Base-by-base conservation (phyloP, 2,113 vertebrate genomes). In the Hemiprocne comata region DNA sequence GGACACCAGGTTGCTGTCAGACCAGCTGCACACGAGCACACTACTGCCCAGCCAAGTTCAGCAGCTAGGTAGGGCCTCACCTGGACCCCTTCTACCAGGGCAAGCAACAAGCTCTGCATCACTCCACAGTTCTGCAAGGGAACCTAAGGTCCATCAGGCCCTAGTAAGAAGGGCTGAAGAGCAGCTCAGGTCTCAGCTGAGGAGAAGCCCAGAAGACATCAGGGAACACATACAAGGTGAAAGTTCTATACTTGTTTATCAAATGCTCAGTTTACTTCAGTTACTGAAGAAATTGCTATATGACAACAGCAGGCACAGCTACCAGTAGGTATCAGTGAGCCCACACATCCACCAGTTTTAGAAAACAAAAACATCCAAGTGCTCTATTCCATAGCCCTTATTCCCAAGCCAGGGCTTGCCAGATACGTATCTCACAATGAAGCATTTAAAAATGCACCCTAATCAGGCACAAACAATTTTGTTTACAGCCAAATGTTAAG, bases 401-500 rank as follows among this genome's bases (percentile, higher is more conserved):
- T 6, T 77, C 65, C 67, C 3, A 2, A 38, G 9, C 4, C 36
- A 26, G 10, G 15, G 66, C 42, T 78, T 88, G 44, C 53, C 75
- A 81, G 61, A 60, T 69, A 90, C 34, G 25, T 13, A 31, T 50
- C 69, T 90, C 82, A 81, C 13, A 0, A 85, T 4, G 14, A 34
- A 71, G 65, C 65, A 55, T 42, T 92, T 58, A 34, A 62, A 80
- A 84, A 54, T 4, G 13, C 44, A 87, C 28, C n/a, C 84, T 81
- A 78, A 87, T 34, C 84, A 90, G 89, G 80, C 38, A 77, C 50
- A 92, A 54, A 15, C 31, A 55, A 66, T 80, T 80, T 70, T 94
- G 72, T 94, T 97, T 95, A 93, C 88, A 95, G 72, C 17, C 60
- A 90, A 89, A 67, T 48, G 83, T 60, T 74, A 81, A 84, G 61